Conservation (phyloP, 2,797 vertebrate species). For the Amblyraja radiata region DNA sequence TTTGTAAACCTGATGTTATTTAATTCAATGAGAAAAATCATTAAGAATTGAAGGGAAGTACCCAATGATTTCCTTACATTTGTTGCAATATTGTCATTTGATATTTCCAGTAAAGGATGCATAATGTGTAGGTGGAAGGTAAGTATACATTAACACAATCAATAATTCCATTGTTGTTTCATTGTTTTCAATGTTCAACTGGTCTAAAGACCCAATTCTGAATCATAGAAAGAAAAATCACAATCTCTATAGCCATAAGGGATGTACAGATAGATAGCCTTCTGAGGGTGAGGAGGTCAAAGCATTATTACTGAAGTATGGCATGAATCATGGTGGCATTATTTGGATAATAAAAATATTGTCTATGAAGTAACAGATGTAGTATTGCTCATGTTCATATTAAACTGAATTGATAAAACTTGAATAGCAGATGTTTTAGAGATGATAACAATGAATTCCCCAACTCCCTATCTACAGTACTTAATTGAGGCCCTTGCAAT, state of each 20-base stretch:
- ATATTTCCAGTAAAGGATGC: not conserved
- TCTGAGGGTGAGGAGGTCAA: not conserved
- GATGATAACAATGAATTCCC: too few relatives aligned
- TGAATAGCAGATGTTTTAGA: not conserved
- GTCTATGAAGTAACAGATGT: not conserved
- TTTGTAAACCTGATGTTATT: not conserved
- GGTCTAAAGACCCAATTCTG: not conserved
- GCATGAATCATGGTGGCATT: not conserved
- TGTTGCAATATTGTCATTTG: not conserved
- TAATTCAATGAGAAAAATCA: not conserved
- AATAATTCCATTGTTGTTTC: not conserved
- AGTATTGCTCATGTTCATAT: not conserved
- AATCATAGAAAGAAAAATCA: not conserved
- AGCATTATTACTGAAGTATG: not conserved
- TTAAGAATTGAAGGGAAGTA: not conserved
- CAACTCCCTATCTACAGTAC: too few relatives aligned
- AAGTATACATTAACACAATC: not conserved
- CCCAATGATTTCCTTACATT: not conserved
- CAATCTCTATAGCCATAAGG: not conserved
- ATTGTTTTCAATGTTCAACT: not conserved
- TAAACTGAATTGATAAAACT: constrained; percentile 16
- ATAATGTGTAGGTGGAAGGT: not conserved
- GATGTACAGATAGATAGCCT: not conserved
- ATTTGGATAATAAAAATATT: not conserved
- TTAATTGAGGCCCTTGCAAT: too few relatives aligned